Evolutionary conservation across 2,888 invertebrate species (phyloP).

Genomic region (Drosophila aldrichi): DNA sequence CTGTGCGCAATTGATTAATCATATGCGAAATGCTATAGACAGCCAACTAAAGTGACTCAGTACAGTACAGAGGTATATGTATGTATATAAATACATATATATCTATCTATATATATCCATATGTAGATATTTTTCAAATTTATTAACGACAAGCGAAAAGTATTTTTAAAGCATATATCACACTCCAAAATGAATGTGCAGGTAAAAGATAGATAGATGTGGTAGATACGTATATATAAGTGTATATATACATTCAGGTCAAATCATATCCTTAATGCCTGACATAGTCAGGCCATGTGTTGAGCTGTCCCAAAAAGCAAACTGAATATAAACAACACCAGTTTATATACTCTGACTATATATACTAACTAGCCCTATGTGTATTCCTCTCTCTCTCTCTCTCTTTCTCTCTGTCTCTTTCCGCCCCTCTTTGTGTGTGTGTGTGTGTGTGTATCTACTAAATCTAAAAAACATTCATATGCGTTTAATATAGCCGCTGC

Average conservation of each 20-base stretch:
- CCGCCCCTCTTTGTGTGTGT: background rate
- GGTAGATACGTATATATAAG: background rate
- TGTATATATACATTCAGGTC: constrained; percentile 51
- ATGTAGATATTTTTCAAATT: constrained; percentile 57
- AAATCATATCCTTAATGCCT: constrained; percentile 16
- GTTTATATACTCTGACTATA: constrained; percentile 30
- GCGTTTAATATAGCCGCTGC: constrained; percentile 79
- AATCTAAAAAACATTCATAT: constrained; percentile 81
- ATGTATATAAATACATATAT: background rate
- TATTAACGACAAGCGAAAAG: constrained; percentile 69
- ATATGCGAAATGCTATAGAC: constrained; percentile 62
- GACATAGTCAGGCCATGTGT: constrained; percentile 31
- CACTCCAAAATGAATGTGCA: constrained; percentile 57
- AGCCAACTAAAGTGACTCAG: constrained; percentile 66
- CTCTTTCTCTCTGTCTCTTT: background rate
- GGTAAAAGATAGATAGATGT: constrained; percentile 26
- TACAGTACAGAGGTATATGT: constrained; percentile 21
- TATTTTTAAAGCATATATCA: constrained; percentile 68
- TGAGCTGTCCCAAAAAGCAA: constrained; percentile 21
- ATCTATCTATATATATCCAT: constrained; percentile 7
- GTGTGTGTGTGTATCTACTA: constrained; percentile 53
- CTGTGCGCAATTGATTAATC: constrained; percentile 69
- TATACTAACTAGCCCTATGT: constrained; percentile 30
- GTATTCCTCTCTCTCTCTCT: background rate
- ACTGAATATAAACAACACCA: constrained; percentile 35